phyloP scores from a whole-genome alignment of 2,113 vertebrate species.

The Pluvianellus socialis region DNA sequence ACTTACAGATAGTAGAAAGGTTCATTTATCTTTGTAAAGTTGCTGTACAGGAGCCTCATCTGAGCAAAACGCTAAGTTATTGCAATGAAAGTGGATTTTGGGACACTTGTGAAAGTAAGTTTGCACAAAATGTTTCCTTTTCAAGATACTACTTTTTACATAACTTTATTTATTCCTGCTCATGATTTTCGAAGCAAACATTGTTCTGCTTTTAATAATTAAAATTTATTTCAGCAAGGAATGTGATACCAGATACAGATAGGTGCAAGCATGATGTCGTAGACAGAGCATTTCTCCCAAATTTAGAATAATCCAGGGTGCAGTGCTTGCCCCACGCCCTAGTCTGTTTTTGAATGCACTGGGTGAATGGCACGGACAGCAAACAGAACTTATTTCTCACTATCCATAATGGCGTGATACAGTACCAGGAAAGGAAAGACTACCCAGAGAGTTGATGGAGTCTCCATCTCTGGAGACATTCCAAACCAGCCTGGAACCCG shows the following conservation, averaged over 20 bases:
- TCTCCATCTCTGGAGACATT: no score
- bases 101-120: neutral
- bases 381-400: neutral
- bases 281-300: neutral
- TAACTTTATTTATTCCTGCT: neutral
- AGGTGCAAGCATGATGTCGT: neutral
- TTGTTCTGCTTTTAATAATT: neutral
- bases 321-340: rapidly evolving
- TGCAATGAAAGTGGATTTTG: neutral
- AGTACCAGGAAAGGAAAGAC: neutral
- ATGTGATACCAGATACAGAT: neutral
- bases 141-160: neutral
- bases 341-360: neutral
- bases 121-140: neutral
- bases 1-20: constrained; percentile 7
- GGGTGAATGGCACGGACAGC: neutral
- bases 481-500: no score
- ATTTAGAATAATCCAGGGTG: neutral
- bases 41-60: neutral
- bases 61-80: neutral
- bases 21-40: constrained; percentile 25
- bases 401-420: neutral
- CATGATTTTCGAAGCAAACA: neutral
- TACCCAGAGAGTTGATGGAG: neutral
- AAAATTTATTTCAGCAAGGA: neutral